Evolutionary conservation across 2,113 vertebrate species (phyloP), one percentile per base, ranked within the genome.

Genomic region (Sebastes schlegelii): DNA sequence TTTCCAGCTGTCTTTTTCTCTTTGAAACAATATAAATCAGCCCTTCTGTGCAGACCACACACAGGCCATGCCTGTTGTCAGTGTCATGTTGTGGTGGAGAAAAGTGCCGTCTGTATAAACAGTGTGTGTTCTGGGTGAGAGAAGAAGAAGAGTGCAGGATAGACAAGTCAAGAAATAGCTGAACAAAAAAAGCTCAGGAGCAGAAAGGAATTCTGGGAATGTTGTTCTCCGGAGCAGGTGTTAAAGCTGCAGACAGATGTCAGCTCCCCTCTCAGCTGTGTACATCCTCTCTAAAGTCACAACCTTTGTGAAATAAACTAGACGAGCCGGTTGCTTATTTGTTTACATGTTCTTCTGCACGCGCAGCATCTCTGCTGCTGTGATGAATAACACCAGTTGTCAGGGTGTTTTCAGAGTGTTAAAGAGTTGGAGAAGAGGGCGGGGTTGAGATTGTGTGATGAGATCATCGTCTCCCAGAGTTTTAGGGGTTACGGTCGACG

Each of bases 131-230:
- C 0, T 4, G 43, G 26, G 42, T 62, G 57, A 83, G 62, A 74
- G 62, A 43, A 63, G 61, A 71, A 26, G 26, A 69, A 71, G 34
- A 34, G 13, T 55, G 43, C 6, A 71, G 42, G n/a, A 65, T 42
- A 52, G 58, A 19, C 21, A 74, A 67, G 54, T 72, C 12, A 52
- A 77, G 71, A 79, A 80, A 63, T 1, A 48, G 46, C 42, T 34
- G 40, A 77, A 46, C 68, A 82, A 49, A 70, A 64, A 74, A 81
- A 68, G 23, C n/a, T 49, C 45, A 12, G 52, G 45, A 77, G 63
- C 73, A 84, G 49, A 79, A 80, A 87, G 78, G 80, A 90, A 91
- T 91, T 76, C 80, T 88, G 79, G 81, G 71, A 89, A 88, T 91
- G 89, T 84, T 77, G 54, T 85, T 82, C 71, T 64, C 40, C 2